phyloP scores from a whole-genome alignment of 2,113 vertebrate species.

The Bombycilla garrulus region DNA sequence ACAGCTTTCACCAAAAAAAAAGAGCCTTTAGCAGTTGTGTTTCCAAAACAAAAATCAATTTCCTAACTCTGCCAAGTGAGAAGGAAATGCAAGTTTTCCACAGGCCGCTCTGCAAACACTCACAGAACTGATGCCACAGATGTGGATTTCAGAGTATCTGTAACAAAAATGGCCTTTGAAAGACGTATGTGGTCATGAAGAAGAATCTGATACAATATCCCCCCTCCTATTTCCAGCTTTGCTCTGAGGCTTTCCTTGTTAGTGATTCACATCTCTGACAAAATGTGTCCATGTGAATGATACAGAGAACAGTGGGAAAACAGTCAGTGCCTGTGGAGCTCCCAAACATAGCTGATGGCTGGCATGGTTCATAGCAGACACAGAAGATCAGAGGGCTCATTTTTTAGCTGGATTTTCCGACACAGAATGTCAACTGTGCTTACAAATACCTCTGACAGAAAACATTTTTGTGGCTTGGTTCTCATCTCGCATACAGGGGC shows the following conservation, averaged over 20 bases:
- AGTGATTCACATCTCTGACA: background rate
- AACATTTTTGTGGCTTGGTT: background rate
- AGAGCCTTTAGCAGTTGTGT: background rate
- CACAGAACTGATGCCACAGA: background rate
- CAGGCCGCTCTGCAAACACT: background rate
- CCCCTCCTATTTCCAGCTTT: background rate
- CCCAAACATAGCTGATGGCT: background rate
- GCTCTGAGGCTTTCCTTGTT: background rate
- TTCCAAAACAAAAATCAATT: background rate
- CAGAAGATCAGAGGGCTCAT: background rate
- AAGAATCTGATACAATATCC: background rate
- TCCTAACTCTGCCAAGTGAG: background rate
- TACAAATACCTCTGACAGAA: conserved; percentile 2
- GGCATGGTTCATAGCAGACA: background rate
- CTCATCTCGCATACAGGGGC: background rate
- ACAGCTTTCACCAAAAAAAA: background rate
- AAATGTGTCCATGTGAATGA: background rate
- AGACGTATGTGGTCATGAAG: background rate
- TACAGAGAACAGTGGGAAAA: background rate
- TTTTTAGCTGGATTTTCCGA: background rate
- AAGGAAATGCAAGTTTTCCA: background rate
- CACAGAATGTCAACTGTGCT: background rate
- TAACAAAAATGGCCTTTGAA: background rate
- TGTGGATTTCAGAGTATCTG: background rate
- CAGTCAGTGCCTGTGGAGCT: background rate